These are phyloP conservation scores for Pogonognathellus flavescens DNA, from an alignment of 1,140 invertebrate genomes.

Conservation along the genomic window DNA sequence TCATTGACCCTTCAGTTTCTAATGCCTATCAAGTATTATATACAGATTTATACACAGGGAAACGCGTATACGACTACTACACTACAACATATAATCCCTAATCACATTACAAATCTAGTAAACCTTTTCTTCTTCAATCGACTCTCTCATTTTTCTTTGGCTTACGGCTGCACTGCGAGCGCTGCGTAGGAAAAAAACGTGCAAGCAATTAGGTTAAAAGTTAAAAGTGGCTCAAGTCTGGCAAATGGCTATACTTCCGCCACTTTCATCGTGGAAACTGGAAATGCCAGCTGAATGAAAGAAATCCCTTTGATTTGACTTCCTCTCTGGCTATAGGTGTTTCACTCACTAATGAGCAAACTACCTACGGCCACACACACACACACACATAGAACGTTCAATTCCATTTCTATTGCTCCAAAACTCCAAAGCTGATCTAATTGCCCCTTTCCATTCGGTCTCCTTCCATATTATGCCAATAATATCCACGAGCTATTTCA, in stretches of 20 bases:
- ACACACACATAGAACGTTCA: too few species aligned
- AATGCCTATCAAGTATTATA: background rate
- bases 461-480: too few species aligned
- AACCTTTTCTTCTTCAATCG: conserved; percentile 40
- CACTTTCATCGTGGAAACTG: background rate
- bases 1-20: background rate
- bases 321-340: background rate
- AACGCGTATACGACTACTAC: background rate
- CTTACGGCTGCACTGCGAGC: background rate
- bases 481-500: too few species aligned
- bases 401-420: too few species aligned
- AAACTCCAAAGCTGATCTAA: too few species aligned
- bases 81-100: conserved; percentile 4
- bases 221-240: conserved; percentile 39
- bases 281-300: conserved; percentile 19
- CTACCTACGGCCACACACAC: background rate
- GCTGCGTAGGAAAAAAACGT: background rate
- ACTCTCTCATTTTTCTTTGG: conserved; percentile 30
- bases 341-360: background rate
- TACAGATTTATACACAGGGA: background rate
- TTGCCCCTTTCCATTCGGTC: too few species aligned
- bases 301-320: background rate
- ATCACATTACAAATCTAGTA: conserved; percentile 29
- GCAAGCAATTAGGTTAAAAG: conserved; percentile 39
- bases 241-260: conserved; percentile 20